Percentiles rank a stretch among this genome's conserved stretches.
Conservation (phyloP, 1,140 invertebrate genomes). For the Solenopsis invicta region DNA sequence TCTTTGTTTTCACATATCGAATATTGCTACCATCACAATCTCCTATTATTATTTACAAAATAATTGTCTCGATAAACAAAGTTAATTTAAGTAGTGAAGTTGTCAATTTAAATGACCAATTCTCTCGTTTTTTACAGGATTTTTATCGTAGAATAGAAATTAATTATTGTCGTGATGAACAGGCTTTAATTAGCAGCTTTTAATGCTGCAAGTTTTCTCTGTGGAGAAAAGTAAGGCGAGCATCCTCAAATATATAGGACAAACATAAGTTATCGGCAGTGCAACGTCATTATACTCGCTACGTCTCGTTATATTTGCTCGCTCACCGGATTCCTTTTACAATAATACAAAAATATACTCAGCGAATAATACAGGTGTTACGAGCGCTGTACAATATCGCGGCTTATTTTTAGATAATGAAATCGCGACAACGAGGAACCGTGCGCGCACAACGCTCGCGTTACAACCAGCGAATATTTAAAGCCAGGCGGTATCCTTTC, state of each 20-base stretch:
- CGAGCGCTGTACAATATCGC: not conserved
- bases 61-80: conserved; percentile 6
- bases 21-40: too few relatives aligned
- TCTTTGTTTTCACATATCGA: too few relatives aligned
- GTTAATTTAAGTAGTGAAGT: not conserved
- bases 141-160: conserved; percentile 8
- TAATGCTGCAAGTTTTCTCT: conserved; percentile 12
- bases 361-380: not conserved
- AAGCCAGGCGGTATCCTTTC: conserved; percentile 44
- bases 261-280: not conserved
- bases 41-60: not conserved
- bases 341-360: not conserved
- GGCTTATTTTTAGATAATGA: conserved; percentile 41
- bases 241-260: not conserved
- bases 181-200: conserved; percentile 31
- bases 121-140: not conserved
- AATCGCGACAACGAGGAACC: conserved; percentile 15
- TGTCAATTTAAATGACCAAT: conserved; percentile 32
- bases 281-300: too few relatives aligned
- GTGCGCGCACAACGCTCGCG: not conserved
- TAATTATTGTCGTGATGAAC: conserved; percentile 22
- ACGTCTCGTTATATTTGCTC: not conserved
- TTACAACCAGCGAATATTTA: conserved; percentile 57
- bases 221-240: not conserved
- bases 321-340: not conserved